A percentile compares a stretch with the other conserved stretches of the same genome.
phyloP scores from a whole-genome alignment of 2,797 vertebrate genomes.

The Tinamus major region DNA sequence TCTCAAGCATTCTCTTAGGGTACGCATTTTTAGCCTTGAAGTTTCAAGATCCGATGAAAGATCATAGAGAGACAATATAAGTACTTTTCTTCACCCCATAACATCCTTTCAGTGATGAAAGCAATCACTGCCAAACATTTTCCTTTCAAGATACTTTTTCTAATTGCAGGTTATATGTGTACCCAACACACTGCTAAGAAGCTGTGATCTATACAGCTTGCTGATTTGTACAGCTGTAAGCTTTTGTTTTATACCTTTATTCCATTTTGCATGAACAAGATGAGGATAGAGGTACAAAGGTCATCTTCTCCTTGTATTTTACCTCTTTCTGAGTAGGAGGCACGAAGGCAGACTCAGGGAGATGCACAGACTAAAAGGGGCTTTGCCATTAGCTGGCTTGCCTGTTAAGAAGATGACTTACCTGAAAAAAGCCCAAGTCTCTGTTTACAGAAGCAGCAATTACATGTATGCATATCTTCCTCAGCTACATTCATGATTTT shows the following conservation, averaged over 20 bases:
- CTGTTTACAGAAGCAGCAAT: not conserved
- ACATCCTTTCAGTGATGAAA: not conserved
- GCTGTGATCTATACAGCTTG: not conserved
- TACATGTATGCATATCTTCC: fast-evolving
- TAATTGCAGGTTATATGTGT: not conserved
- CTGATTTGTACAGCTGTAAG: not conserved
- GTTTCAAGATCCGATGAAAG: not conserved
- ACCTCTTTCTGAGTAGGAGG: not conserved
- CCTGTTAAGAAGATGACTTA: not conserved
- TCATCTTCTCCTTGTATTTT: not conserved
- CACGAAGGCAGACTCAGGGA: not conserved
- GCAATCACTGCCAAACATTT: not conserved
- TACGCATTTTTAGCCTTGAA: not conserved
- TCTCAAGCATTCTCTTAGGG: not conserved
- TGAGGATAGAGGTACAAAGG: no score
- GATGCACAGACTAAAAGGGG: not conserved
- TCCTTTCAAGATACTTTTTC: not conserved
- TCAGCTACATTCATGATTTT: not conserved
- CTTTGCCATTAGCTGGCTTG: not conserved
- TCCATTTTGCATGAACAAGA: not conserved
- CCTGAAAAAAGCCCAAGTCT: not conserved
- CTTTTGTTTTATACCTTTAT: not conserved
- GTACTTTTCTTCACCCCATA: not conserved
- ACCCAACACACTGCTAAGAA: not conserved
- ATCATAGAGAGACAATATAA: not conserved